Evolutionary conservation across 2,888 invertebrate species (phyloP).

Genomic region (Trachelus troglodyta): DNA sequence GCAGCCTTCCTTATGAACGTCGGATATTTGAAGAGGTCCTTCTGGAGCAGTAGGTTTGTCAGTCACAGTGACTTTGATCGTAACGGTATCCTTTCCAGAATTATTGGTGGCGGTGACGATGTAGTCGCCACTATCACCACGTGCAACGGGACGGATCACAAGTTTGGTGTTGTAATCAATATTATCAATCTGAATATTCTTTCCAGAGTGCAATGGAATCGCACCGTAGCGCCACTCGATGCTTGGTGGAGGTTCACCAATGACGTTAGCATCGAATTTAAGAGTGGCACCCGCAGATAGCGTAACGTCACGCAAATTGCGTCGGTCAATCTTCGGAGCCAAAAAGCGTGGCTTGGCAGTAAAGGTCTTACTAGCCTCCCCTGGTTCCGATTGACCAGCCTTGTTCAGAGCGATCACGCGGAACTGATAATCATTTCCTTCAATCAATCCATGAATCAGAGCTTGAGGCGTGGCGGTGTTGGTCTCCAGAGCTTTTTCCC

Average conservation of each 20-base stretch:
- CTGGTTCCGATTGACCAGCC: constrained; percentile 93
- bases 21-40: constrained; percentile 89
- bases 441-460: constrained; percentile 89
- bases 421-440: constrained; percentile 98
- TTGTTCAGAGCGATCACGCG: constrained; percentile 95
- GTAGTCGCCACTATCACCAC: constrained; percentile 89
- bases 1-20: constrained; percentile 93
- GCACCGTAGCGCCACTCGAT: constrained; percentile 93
- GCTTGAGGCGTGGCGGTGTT: constrained; percentile 80
- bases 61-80: constrained; percentile 84
- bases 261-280: constrained; percentile 92
- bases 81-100: constrained; percentile 87
- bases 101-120: constrained; percentile 87
- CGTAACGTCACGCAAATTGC: constrained; percentile 89
- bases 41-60: constrained; percentile 91
- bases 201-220: constrained; percentile 76
- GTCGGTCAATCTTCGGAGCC: constrained; percentile 95
- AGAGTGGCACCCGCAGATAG: constrained; percentile 93
- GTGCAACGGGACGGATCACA: constrained; percentile 81
- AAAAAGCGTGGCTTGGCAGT: constrained; percentile 86
- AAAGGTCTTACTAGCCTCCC: constrained; percentile 87
- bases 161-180: constrained; percentile 90
- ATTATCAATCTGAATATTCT: constrained; percentile 84
- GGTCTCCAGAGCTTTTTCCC: constrained; percentile 92
- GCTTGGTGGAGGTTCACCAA: constrained; percentile 95